Percentiles rank a stretch among this genome's conserved stretches.
Evolutionary conservation across 2,113 vertebrate species (phyloP).

Genomic region (Nanorana parkeri): DNA sequence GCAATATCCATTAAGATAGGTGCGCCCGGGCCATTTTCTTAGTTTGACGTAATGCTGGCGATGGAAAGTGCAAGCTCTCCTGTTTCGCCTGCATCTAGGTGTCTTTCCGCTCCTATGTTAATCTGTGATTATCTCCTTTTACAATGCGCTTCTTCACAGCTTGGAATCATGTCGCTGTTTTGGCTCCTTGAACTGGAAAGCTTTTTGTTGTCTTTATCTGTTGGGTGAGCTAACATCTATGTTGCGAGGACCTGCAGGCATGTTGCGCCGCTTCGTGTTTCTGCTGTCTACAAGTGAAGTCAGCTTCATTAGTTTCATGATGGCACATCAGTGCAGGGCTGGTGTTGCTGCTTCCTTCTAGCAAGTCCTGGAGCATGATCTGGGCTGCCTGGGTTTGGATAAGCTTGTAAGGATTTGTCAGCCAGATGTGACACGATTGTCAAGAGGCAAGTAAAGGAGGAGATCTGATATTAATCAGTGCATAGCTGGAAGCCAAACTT

Average conservation of each 20-base stretch:
- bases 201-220: constrained; percentile 70
- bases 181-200: constrained; percentile 66
- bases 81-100: constrained; percentile 7
- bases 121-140: constrained; percentile 45
- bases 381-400: constrained; percentile 76
- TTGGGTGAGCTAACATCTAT: constrained; percentile 66
- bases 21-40: constrained; percentile 42
- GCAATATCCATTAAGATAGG: constrained; percentile 34
- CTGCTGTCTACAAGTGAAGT: constrained; percentile 72
- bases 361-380: constrained; percentile 77
- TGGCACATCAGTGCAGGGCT: constrained; percentile 76
- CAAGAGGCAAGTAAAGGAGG: constrained; percentile 81
- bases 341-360: constrained; percentile 76
- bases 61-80: constrained; percentile 46
- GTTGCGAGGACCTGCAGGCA: constrained; percentile 71
- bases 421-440: constrained; percentile 92
- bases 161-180: constrained; percentile 63
- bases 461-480: constrained; percentile 90
- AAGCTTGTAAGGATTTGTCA: constrained; percentile 87
- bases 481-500: constrained; percentile 89
- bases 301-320: constrained; percentile 86
- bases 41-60: constrained; percentile 38
- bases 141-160: constrained; percentile 20
- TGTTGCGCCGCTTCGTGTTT: constrained; percentile 73
- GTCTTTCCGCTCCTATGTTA: constrained; percentile 30